Percentiles rank a stretch among this genome's conserved stretches.
Conservation (phyloP, 1,140 invertebrate species). For the Lordiphosa stackelbergi region DNA sequence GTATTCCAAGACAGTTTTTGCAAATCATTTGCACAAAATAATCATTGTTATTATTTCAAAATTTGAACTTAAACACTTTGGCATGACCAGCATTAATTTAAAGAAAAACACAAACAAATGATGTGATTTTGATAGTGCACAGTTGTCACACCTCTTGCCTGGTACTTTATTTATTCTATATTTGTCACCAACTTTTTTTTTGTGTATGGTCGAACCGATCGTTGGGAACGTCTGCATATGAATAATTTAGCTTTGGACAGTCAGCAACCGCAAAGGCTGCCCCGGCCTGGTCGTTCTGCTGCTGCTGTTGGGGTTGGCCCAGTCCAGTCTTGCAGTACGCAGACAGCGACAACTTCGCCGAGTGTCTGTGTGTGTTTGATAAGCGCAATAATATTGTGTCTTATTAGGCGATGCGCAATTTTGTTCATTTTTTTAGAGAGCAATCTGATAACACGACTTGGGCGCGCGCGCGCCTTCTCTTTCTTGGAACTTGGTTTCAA, state of each 20-base stretch:
- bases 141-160: slow-evolving; percentile 3
- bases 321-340: slow-evolving; percentile 40
- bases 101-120: slow-evolving; percentile 20
- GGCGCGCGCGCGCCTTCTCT: neutral
- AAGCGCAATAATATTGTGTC: slow-evolving; percentile 23
- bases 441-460: slow-evolving; percentile 35
- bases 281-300: slow-evolving; percentile 29
- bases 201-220: slow-evolving; percentile 40
- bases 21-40: slow-evolving; percentile 44
- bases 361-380: slow-evolving; percentile 27
- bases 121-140: slow-evolving; percentile 13
- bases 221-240: slow-evolving; percentile 60
- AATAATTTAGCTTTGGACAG: slow-evolving; percentile 53
- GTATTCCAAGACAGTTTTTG: slow-evolving; percentile 17
- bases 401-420: slow-evolving; percentile 57
- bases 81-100: slow-evolving; percentile 25
- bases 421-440: slow-evolving; percentile 20
- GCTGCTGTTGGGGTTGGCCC: slow-evolving; percentile 33
- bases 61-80: slow-evolving; percentile 46
- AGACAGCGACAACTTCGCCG: slow-evolving; percentile 19
- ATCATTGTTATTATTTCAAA: slow-evolving; percentile 54
- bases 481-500: slow-evolving; percentile 8
- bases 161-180: slow-evolving; percentile 2
- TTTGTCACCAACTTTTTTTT: slow-evolving; percentile 30
- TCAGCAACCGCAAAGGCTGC: slow-evolving; percentile 58